A percentile compares a stretch with the other conserved stretches of the same genome.
Conservation (phyloP, 1,140 invertebrate species). For the Cotesia chilonis region DNA sequence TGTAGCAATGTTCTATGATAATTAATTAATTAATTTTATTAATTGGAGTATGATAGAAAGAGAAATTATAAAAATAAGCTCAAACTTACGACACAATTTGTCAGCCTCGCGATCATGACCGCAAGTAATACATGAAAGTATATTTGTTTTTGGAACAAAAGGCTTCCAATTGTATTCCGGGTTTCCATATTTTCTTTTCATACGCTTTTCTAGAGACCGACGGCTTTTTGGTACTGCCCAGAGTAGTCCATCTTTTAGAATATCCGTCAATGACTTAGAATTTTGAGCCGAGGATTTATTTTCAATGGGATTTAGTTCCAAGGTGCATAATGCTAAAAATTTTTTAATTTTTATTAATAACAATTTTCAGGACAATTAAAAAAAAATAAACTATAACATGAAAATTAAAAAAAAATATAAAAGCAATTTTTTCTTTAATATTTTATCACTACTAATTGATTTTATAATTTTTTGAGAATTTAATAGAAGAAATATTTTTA, state of each 20-base stretch:
- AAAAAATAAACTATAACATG: too few species aligned
- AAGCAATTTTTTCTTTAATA: too few species aligned
- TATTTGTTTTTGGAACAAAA: constrained; percentile 75
- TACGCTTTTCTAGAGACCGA: constrained; percentile 77
- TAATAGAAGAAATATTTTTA: too few species aligned
- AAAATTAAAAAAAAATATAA: too few species aligned
- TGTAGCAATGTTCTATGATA: constrained; percentile 79
- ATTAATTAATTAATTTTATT: neutral
- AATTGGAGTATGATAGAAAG: constrained; percentile 9
- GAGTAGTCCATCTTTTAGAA: constrained; percentile 78
- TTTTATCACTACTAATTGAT: too few species aligned
- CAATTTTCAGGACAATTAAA: too few species aligned
- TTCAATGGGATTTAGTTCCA: constrained; percentile 50
- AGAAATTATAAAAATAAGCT: constrained; percentile 31
- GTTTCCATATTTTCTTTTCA: constrained; percentile 75
- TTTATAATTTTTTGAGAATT: too few species aligned
- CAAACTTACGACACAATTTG: constrained; percentile 78
- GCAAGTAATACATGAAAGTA: constrained; percentile 80
- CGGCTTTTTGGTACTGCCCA: constrained; percentile 83
- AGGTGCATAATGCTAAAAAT: constrained; percentile 42
- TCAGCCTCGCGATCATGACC: constrained; percentile 81
- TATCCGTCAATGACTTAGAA: constrained; percentile 68
- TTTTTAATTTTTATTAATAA: neutral
- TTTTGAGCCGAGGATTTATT: constrained; percentile 24
- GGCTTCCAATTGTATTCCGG: constrained; percentile 74